A percentile compares a stretch with the other conserved stretches of the same genome.
phyloP scores from a whole-genome alignment of 2,797 vertebrate genomes.

The Clarias pachynema region DNA sequence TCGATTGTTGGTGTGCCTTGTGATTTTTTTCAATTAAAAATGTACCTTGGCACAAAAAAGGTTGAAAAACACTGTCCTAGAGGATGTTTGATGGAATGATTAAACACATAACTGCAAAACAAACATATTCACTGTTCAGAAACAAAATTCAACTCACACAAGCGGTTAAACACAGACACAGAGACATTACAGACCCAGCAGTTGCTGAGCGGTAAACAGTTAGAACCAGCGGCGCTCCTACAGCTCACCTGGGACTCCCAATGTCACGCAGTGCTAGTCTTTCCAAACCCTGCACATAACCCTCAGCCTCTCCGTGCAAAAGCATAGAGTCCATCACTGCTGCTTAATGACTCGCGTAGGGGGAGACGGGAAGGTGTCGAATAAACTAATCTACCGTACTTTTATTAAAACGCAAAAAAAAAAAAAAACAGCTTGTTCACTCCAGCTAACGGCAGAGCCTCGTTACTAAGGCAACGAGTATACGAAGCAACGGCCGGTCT shows the following conservation, averaged over 20 bases:
- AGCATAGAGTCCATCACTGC: conserved; percentile 61
- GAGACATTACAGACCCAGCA: background rate
- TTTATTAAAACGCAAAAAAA: background rate
- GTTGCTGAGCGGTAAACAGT: background rate
- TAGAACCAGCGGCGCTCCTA: background rate
- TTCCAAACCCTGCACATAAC: conserved; percentile 75
- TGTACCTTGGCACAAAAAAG: too few species aligned
- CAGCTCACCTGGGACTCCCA: conserved; percentile 72
- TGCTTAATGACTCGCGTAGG: background rate
- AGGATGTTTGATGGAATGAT: background rate
- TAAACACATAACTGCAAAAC: background rate
- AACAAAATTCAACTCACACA: background rate
- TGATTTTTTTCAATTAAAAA: too few species aligned
- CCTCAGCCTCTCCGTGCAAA: conserved; percentile 79
- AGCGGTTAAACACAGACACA: background rate
- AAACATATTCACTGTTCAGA: background rate
- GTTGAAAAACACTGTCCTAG: too few species aligned
- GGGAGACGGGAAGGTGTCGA: too few species aligned
- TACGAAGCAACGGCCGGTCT: background rate
- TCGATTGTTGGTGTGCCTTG: too few species aligned
- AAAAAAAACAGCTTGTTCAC: background rate
- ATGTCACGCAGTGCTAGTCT: conserved; percentile 76
- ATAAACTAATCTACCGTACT: background rate
- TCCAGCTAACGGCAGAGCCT: background rate
- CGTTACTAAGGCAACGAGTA: conserved; percentile 48